Evolutionary conservation across 2,888 invertebrate genomes (phyloP).

Genomic region (Horisme vitalbata): DNA sequence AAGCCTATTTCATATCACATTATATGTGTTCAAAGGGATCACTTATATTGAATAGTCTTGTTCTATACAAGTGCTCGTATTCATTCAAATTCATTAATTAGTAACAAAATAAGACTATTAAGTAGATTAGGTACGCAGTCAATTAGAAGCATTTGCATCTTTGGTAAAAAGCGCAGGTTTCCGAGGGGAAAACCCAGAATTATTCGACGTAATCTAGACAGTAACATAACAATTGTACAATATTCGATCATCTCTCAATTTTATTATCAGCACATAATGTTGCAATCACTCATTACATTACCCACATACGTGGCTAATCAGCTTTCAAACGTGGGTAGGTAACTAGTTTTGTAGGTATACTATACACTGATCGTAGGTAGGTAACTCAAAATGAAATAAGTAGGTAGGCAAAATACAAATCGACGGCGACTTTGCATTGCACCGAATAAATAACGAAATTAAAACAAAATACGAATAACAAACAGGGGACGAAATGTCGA

Average conservation of each 20-base stretch:
- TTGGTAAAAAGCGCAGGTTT: neutral
- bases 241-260: neutral
- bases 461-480: conserved; percentile 20
- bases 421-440: neutral
- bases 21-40: too few relatives aligned
- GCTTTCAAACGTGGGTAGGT: neutral
- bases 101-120: too few relatives aligned
- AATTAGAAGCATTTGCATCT: too few relatives aligned
- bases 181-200: neutral
- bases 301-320: too few relatives aligned
- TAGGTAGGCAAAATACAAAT: conserved; percentile 12
- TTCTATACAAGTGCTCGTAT: too few relatives aligned
- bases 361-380: too few relatives aligned
- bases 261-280: neutral
- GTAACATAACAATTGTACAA: neutral
- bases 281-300: too few relatives aligned
- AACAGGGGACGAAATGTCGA: conserved; percentile 23
- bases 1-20: too few relatives aligned
- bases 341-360: neutral
- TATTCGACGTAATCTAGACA: neutral
- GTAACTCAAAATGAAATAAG: neutral
- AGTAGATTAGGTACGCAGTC: too few relatives aligned
- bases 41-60: too few relatives aligned
- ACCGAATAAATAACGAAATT: conserved; percentile 11
- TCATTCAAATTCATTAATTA: too few relatives aligned